These are phyloP conservation scores for Polypterus bichir DNA, from an alignment of 2,113 vertebrate species.

Conservation along the genomic window DNA sequence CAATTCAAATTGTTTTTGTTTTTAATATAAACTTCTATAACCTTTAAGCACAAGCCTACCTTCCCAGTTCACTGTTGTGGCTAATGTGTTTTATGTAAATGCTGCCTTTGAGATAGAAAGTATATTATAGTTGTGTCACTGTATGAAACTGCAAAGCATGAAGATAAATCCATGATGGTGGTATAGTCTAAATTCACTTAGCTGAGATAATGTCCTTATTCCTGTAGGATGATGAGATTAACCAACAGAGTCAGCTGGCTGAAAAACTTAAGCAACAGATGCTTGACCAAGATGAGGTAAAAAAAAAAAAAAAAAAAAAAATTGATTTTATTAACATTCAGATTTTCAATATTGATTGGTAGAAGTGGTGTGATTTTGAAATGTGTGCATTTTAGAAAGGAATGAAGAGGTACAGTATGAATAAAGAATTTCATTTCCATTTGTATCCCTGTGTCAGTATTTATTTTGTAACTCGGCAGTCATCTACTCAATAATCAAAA, in stretches of 20 bases:
- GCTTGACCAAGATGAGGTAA: conserved; percentile 90
- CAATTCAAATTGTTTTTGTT: too few species aligned
- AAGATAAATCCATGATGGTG: too few species aligned
- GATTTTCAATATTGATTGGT: neutral
- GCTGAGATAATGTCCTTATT: too few species aligned
- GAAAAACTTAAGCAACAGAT: conserved; percentile 87
- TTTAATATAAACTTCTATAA: too few species aligned
- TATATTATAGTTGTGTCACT: too few species aligned
- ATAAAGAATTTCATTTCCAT: neutral
- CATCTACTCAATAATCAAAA: too few species aligned
- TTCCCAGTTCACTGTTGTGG: fast-evolving
- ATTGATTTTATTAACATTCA: neutral
- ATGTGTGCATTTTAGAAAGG: too few species aligned
- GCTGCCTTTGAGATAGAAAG: neutral
- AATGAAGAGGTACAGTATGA: neutral
- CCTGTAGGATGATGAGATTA: conserved; percentile 88
- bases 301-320: neutral
- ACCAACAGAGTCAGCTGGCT: conserved; percentile 83
- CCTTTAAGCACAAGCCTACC: neutral
- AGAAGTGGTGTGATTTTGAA: neutral
- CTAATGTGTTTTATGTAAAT: neutral
- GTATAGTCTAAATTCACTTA: too few species aligned
- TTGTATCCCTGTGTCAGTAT: neutral
- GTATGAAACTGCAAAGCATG: too few species aligned
- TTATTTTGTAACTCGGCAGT: too few species aligned